These are phyloP conservation scores for Drosophila parthenogenetica DNA, from an alignment of 2,888 invertebrate species.

Conservation along the genomic window DNA sequence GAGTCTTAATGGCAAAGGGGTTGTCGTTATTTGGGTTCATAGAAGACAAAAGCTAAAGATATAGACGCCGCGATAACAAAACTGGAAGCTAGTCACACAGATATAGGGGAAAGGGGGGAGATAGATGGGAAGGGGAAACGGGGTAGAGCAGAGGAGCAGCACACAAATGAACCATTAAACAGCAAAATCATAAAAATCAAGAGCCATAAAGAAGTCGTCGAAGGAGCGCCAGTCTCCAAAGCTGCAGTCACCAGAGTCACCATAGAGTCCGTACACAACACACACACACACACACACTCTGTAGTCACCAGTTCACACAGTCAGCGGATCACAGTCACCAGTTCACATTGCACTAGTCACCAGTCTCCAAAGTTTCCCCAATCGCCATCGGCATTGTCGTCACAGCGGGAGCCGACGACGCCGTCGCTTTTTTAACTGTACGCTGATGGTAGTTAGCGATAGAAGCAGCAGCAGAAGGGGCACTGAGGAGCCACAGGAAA, in stretches of 20 bases:
- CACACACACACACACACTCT: background rate
- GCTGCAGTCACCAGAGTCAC: slow-evolving; percentile 23
- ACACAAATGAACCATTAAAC: slow-evolving; percentile 81
- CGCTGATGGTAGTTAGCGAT: slow-evolving; percentile 75
- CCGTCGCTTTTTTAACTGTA: slow-evolving; percentile 68
- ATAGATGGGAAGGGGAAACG: too few relatives aligned
- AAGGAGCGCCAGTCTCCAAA: slow-evolving; percentile 70
- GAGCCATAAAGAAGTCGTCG: slow-evolving; percentile 80
- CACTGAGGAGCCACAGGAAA: background rate
- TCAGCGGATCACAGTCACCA: slow-evolving; percentile 15
- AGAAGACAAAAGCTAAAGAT: slow-evolving; percentile 52
- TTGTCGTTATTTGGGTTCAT: slow-evolving; percentile 1
- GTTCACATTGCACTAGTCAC: slow-evolving; percentile 21
- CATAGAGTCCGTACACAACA: slow-evolving; percentile 21
- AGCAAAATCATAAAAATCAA: slow-evolving; percentile 82
- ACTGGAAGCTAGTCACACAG: slow-evolving; percentile 28
- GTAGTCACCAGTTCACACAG: background rate
- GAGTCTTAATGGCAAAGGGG: slow-evolving; percentile 16
- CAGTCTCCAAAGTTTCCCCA: slow-evolving; percentile 17
- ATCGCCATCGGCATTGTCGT: slow-evolving; percentile 28
- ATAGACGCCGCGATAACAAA: slow-evolving; percentile 35
- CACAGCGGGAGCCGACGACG: slow-evolving; percentile 39
- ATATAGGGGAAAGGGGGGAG: background rate
- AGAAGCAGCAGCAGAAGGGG: slow-evolving; percentile 36
- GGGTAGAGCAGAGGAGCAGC: background rate